Conservation (phyloP, 2,888 invertebrate genomes). For the Drosophila austrosaltans region DNA sequence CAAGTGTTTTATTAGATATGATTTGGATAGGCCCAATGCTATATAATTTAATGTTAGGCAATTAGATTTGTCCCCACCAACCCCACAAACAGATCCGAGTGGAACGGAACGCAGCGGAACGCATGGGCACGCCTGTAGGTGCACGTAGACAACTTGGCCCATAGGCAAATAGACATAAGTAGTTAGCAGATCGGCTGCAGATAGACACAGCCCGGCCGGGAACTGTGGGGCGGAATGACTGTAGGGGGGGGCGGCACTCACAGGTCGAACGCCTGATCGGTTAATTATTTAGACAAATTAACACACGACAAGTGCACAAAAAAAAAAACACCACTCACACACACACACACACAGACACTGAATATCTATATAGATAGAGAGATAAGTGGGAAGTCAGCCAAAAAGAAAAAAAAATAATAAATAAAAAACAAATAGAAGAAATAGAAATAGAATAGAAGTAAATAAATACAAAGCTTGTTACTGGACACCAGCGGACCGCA, state of each 20-base stretch:
- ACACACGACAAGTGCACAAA: slow-evolving; percentile 22
- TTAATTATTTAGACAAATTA: slow-evolving; percentile 46
- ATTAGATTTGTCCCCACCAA: slow-evolving; percentile 7
- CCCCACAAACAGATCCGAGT: background rate
- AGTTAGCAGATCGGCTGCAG: background rate
- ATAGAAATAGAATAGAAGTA: slow-evolving; percentile 7
- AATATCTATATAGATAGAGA: slow-evolving; percentile 19
- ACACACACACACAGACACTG: background rate
- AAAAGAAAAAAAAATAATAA: slow-evolving; percentile 16
- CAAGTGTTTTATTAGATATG: slow-evolving; percentile 30
- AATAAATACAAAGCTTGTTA: background rate
- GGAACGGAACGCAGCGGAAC: background rate
- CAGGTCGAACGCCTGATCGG: slow-evolving; percentile 29
- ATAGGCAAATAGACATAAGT: slow-evolving; percentile 11
- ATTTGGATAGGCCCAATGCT: slow-evolving; percentile 11
- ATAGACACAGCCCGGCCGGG: background rate
- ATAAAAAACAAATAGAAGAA: background rate
- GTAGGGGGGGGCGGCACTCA: background rate
- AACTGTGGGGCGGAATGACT: background rate
- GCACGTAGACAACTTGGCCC: slow-evolving; percentile 31
- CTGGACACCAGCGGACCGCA: slow-evolving; percentile 9
- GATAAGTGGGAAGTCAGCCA: slow-evolving; percentile 22
- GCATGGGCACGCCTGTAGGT: slow-evolving; percentile 4
- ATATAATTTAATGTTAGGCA: slow-evolving; percentile 1
- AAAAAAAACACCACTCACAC: background rate